These are phyloP conservation scores for Hermaeophaga mercurialis DNA, from an alignment of 2,888 invertebrate genomes.

Conservation along the genomic window DNA sequence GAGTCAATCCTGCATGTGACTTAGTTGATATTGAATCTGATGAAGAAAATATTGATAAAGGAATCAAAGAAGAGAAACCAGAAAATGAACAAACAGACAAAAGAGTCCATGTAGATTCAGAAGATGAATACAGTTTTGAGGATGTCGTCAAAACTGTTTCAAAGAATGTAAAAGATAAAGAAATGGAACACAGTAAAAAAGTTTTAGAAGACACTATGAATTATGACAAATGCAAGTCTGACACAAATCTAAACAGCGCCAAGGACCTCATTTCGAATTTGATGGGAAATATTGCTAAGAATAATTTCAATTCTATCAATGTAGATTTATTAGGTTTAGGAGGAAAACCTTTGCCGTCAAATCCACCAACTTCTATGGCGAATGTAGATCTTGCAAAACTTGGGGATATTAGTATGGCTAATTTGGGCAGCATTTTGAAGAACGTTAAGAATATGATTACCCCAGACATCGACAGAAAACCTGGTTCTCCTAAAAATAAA, in stretches of 20 bases:
- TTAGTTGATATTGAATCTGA: constrained; percentile 38
- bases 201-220: constrained; percentile 48
- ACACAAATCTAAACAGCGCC: constrained; percentile 61
- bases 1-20: constrained; percentile 55
- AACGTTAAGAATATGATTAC: constrained; percentile 41
- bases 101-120: constrained; percentile 60
- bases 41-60: constrained; percentile 34
- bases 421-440: constrained; percentile 48
- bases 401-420: constrained; percentile 45
- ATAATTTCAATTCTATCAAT: constrained; percentile 20
- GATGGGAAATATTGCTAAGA: constrained; percentile 59
- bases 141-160: constrained; percentile 80
- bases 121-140: constrained; percentile 83
- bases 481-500: constrained; percentile 13
- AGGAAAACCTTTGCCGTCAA: constrained; percentile 6
- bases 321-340: constrained; percentile 38
- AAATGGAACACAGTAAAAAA: constrained; percentile 58
- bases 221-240: constrained; percentile 38
- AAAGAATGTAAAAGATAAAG: constrained; percentile 71
- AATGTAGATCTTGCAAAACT: constrained; percentile 43
- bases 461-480: constrained; percentile 16
- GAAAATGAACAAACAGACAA: constrained; percentile 48
- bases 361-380: constrained; percentile 19
- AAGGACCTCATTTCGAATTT: constrained; percentile 68
- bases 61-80: constrained; percentile 12